A percentile compares a stretch with the other conserved stretches of the same genome.
These are phyloP conservation scores for Epirrhoe tristata DNA, from an alignment of 2,888 invertebrate genomes.

Conservation along the genomic window DNA sequence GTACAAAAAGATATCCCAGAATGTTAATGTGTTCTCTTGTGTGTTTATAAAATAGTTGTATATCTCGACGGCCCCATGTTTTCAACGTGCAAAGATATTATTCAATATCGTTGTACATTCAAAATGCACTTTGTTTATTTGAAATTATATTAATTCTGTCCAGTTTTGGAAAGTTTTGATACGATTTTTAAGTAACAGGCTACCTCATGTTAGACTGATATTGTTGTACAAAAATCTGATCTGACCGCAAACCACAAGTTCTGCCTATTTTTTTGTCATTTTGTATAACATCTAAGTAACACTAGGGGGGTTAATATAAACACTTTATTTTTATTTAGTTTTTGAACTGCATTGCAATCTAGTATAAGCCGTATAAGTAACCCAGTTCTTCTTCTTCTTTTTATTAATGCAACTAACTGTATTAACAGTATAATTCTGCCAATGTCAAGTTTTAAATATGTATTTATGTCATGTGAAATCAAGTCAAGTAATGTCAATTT, in stretches of 20 bases:
- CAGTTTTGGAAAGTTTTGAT: slow-evolving; percentile 4
- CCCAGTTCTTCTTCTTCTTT: no score
- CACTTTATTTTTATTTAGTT: no score
- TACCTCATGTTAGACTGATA: slow-evolving; percentile 6
- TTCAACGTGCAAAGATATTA: background rate
- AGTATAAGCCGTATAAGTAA: no score
- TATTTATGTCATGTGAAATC: no score
- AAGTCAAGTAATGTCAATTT: no score
- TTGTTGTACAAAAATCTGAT: slow-evolving; percentile 7
- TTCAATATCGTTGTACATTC: background rate
- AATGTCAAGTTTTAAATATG: no score
- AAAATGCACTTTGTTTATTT: background rate
- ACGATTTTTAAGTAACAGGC: slow-evolving; percentile 3
- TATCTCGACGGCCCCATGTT: background rate
- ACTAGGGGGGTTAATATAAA: no score
- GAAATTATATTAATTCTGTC: background rate
- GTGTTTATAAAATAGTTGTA: background rate
- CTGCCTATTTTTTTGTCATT: background rate
- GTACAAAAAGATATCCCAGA: background rate
- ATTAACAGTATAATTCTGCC: no score
- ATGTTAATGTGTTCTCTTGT: background rate
- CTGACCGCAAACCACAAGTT: background rate
- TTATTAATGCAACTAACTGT: no score
- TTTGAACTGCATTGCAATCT: no score
- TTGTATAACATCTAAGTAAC: background rate